Percentiles rank a stretch among this genome's conserved stretches.
phyloP scores from a whole-genome alignment of 2,888 invertebrate species.

The Trissoscelio sp. region DNA sequence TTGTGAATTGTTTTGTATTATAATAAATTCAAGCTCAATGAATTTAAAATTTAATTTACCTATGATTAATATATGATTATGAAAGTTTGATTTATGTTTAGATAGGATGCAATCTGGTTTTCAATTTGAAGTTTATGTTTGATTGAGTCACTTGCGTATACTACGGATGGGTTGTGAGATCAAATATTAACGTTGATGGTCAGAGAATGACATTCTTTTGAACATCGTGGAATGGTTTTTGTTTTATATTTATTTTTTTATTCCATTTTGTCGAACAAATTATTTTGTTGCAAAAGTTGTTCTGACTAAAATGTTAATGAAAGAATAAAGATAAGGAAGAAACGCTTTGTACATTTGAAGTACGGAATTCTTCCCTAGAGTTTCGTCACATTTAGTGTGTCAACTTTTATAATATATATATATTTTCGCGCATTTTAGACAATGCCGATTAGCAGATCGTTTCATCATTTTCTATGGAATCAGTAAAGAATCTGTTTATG shows the following conservation, averaged over 20 bases:
- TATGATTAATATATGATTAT: background rate
- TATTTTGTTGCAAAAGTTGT: conserved; percentile 17
- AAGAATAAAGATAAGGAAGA: conserved; percentile 29
- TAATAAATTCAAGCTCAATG: background rate
- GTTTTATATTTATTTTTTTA: conserved; percentile 8
- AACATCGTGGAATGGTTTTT: conserved; percentile 10
- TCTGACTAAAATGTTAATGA: conserved; percentile 25
- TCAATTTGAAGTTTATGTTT: background rate
- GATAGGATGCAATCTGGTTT: background rate
- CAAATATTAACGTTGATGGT: conserved; percentile 1
- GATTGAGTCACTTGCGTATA: background rate
- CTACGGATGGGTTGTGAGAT: conserved; percentile 21
- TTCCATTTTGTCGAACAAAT: background rate
- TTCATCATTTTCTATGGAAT: conserved; percentile 11
- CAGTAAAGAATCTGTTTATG: background rate
- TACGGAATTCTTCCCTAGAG: conserved; percentile 58
- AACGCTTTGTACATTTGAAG: conserved; percentile 59
- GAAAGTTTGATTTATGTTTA: background rate
- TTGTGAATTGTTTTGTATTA: background rate
- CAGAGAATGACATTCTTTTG: background rate
- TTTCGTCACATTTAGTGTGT: conserved; percentile 23
- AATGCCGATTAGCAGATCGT: conserved; percentile 21
- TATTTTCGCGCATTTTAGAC: conserved; percentile 20
- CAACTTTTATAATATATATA: conserved; percentile 28
- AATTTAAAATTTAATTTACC: background rate